Conservation (phyloP, 2,113 vertebrate species). For the Microcebus jonahi region DNA sequence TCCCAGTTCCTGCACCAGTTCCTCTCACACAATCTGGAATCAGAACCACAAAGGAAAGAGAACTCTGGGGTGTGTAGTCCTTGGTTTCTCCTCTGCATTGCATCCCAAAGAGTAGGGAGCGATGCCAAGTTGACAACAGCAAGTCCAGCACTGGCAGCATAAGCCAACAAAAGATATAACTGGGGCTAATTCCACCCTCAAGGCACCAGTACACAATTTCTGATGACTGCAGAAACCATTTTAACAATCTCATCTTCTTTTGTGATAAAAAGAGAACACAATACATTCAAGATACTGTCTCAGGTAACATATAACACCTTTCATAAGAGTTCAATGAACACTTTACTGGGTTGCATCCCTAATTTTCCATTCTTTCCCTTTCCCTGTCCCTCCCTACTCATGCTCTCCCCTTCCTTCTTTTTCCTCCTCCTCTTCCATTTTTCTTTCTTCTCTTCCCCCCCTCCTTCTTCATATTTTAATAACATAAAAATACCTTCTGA, state of each 20-base stretch:
- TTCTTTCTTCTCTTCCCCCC: background rate
- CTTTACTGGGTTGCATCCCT: fast-evolving
- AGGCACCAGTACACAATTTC: background rate
- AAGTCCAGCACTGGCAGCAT: background rate
- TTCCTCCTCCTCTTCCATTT: background rate
- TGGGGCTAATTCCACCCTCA: background rate
- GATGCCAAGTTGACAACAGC: background rate
- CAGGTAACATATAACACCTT: background rate
- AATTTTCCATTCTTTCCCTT: background rate
- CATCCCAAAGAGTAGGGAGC: background rate
- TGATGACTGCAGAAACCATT: background rate
- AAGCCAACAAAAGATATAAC: background rate
- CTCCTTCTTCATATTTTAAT: background rate
- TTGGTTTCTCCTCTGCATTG: background rate
- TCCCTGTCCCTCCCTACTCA: background rate
- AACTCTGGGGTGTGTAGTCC: background rate
- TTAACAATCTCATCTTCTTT: background rate
- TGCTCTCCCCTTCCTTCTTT: background rate
- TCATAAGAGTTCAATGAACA: background rate
- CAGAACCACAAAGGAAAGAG: background rate
- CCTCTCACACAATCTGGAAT: background rate
- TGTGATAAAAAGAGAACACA: background rate
- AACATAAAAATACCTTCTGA: background rate
- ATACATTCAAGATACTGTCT: background rate
- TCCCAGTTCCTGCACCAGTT: background rate